phyloP scores from a whole-genome alignment of 2,797 vertebrate species.

The Sphenopsis melanotis region DNA sequence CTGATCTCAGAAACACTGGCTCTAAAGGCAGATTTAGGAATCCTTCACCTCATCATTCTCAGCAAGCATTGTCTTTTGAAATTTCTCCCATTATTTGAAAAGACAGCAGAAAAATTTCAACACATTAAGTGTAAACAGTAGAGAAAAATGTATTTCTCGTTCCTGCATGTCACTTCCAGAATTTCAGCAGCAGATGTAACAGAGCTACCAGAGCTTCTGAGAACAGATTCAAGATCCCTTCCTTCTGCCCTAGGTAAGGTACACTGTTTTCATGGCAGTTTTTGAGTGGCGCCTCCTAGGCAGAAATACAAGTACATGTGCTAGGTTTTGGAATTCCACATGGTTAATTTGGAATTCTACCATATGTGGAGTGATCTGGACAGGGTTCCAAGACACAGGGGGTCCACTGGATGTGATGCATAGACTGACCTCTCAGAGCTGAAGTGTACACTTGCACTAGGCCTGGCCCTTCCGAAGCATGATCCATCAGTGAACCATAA shows the following conservation, averaged over 20 bases:
- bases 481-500: background rate
- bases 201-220: background rate
- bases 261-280: background rate
- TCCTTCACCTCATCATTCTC: background rate
- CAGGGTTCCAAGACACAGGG: background rate
- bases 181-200: background rate
- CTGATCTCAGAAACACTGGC: background rate
- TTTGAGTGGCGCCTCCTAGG: background rate
- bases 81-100: background rate
- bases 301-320: rapidly evolving
- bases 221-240: background rate
- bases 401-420: background rate
- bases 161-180: background rate
- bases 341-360: background rate
- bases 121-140: background rate
- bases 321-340: background rate
- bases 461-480: background rate
- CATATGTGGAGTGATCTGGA: background rate
- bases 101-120: background rate
- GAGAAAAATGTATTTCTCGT: background rate
- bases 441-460: background rate
- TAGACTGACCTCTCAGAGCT: background rate
- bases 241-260: background rate
- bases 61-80: background rate
- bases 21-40: background rate